A percentile compares a stretch with the other conserved stretches of the same genome.
These are phyloP conservation scores for Epinotia demarniana DNA, from an alignment of 2,888 invertebrate species.

Conservation along the genomic window DNA sequence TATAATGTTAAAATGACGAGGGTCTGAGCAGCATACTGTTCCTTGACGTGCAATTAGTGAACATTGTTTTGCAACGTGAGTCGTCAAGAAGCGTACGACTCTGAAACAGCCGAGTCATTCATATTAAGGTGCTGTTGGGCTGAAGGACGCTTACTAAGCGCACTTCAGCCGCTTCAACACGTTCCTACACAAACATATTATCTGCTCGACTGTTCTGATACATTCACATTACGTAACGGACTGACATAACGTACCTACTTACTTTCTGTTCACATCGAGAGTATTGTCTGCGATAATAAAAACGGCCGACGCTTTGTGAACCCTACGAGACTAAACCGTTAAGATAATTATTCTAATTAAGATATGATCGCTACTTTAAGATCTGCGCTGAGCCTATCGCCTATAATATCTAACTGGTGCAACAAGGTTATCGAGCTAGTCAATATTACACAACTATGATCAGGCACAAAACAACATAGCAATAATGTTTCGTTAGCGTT, in stretches of 20 bases:
- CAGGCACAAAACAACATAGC: constrained; percentile 20
- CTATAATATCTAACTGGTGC: constrained; percentile 45
- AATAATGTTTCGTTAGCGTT: constrained; percentile 17
- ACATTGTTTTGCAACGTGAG: constrained; percentile 65
- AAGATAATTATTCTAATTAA: constrained; percentile 18
- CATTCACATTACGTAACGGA: constrained; percentile 53
- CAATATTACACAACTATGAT: constrained; percentile 44
- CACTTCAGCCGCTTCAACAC: constrained; percentile 41
- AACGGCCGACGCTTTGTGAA: constrained; percentile 1
- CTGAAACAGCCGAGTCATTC: constrained; percentile 62
- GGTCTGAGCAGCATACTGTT: constrained; percentile 57
- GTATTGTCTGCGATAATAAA: constrained; percentile 19
- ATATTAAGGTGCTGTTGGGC: constrained; percentile 52
- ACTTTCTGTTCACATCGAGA: constrained; percentile 26
- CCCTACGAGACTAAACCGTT: constrained; percentile 12
- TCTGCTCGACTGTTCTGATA: constrained; percentile 48
- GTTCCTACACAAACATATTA: constrained; percentile 45
- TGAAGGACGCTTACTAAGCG: constrained; percentile 51
- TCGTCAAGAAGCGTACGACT: constrained; percentile 55
- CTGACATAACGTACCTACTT: constrained; percentile 35
- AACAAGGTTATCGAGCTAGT: constrained; percentile 48
- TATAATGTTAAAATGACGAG: constrained; percentile 53
- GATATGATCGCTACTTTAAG: constrained; percentile 11
- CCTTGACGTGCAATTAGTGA: constrained; percentile 62
- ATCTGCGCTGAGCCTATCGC: constrained; percentile 9